Conservation (phyloP, 2,797 vertebrate species). For the Botia almorhae region DNA sequence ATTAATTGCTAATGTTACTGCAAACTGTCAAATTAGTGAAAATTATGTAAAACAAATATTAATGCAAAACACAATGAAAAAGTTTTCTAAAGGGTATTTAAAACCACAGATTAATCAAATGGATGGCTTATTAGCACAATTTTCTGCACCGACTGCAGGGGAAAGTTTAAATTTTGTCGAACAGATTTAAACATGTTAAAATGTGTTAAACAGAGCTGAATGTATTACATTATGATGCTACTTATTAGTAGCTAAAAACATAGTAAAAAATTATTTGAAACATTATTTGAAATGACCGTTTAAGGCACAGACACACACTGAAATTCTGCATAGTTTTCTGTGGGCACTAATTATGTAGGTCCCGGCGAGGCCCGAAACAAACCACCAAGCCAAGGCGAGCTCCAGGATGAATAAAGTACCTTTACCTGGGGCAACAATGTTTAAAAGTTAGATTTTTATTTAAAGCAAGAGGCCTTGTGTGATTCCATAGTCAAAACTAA, state of each 20-base stretch:
- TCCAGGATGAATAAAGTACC: background rate
- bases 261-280: background rate
- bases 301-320: background rate
- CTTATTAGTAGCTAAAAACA: background rate
- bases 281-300: background rate
- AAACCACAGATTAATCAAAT: too few relatives aligned
- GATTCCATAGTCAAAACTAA: constrained; percentile 64
- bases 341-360: too few relatives aligned
- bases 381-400: background rate
- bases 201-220: background rate
- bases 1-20: constrained; percentile 44
- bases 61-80: constrained; percentile 4
- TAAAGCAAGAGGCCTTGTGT: constrained; percentile 47
- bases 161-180: background rate
- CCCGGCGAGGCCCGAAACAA: background rate
- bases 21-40: constrained; percentile 54
- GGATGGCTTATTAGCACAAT: background rate
- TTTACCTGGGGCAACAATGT: constrained; percentile 2
- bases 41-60: constrained; percentile 87
- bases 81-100: too few relatives aligned
- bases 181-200: background rate
- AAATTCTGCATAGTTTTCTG: background rate
- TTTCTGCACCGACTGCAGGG: too few relatives aligned
- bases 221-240: background rate
- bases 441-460: constrained; percentile 56